These are phyloP conservation scores for Drosophila ezoana DNA, from an alignment of 2,888 invertebrate genomes.

Conservation along the genomic window DNA sequence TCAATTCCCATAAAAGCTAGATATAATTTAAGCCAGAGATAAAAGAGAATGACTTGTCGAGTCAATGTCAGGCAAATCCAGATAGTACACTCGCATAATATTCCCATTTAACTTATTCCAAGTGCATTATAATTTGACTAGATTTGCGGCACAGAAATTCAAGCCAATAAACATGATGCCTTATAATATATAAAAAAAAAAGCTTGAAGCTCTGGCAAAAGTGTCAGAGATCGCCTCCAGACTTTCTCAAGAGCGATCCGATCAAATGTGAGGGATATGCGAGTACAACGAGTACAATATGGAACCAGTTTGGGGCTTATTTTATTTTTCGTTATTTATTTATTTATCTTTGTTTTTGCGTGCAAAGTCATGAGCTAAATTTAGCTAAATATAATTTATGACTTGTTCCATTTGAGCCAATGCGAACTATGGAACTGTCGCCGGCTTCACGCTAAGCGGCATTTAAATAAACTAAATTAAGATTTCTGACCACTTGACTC, in stretches of 20 bases:
- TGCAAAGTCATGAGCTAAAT: conserved; percentile 47
- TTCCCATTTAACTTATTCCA: conserved; percentile 6
- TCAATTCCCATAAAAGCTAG: too few species aligned
- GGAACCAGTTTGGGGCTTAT: conserved; percentile 48
- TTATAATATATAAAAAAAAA: conserved; percentile 13
- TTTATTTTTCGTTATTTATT: conserved; percentile 7
- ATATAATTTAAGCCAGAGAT: too few species aligned
- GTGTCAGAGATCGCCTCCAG: conserved; percentile 17
- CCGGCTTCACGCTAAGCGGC: conserved; percentile 42
- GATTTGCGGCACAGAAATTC: conserved; percentile 36
- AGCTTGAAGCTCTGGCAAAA: conserved; percentile 21
- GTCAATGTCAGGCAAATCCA: neutral
- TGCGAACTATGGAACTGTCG: conserved; percentile 12
- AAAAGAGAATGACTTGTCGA: too few species aligned
- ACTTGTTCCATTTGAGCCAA: conserved; percentile 46
- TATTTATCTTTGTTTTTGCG: conserved; percentile 50
- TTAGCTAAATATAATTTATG: conserved; percentile 78
- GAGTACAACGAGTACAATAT: conserved; percentile 1
- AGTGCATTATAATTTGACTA: conserved; percentile 40
- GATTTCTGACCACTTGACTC: conserved; percentile 69
- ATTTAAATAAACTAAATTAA: conserved; percentile 68
- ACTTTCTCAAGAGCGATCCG: conserved; percentile 21
- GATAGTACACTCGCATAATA: neutral
- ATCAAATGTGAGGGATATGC: neutral
- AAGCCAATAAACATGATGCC: conserved; percentile 33